Base-by-base conservation (phyloP, 2,113 vertebrate genomes). In the Chloropsis hardwickii region DNA sequence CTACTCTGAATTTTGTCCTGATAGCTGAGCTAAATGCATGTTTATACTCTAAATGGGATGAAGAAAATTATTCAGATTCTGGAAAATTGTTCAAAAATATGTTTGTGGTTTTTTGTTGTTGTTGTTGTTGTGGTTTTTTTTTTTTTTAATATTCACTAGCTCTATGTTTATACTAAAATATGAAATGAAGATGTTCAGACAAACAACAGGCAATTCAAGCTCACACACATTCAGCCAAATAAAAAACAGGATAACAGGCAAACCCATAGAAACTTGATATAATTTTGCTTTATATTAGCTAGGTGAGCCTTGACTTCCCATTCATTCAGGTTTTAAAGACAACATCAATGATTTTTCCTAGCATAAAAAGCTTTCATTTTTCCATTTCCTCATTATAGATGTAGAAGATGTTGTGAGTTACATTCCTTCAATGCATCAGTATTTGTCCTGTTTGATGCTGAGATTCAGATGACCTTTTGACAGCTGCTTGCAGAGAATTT, bases 401-500 rank as follows among this genome's bases (percentile, higher is more conserved):
- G 20, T 60, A n/a, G 24, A 71, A 65, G 28, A 66, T 17, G 25
- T 40, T 71, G 33, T 50, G 62, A 94, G 48, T 42, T 94, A 29
- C 44, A 42, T 35, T 50, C 82, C 70, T 94, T 76, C 66, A 53
- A 11, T 69, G 29, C 29, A 27, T 72, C 45, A 57, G 7, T 65
- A 50, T 71, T 50, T 56, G 53, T 89, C 45, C 56, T 82, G 11
- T 82, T 85, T 79, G 81, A 65, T 73, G 51, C 29, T 76, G 45
- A 69, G 29, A 39, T 61, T 89, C 62, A 85, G 61, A 54, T 28
- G 18, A 37, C 69, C 35, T 90, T 94, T 85, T 73, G 29, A 58
- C 19, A 90, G 45, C 6, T 58, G 11, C n/a, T 83, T 83, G 45
- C 37, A 72, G 67, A 81, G 58, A 86, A 83, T 83, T 94, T 77